Base-by-base conservation (phyloP, 1,140 invertebrate species). In the Drosophila leontia region DNA sequence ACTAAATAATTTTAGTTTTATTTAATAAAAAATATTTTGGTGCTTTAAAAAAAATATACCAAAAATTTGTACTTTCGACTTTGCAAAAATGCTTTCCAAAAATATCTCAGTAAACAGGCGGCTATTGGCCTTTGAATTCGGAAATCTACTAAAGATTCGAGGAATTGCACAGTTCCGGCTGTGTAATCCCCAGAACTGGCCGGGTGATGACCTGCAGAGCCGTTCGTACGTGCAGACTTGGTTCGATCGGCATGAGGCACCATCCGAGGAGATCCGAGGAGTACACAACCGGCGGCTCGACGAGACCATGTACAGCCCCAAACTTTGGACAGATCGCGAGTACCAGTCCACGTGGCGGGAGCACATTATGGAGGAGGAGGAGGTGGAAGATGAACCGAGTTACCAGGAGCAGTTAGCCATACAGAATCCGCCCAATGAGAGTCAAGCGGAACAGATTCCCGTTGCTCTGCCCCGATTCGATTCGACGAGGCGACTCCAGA, bases 151-250 rank as follows among this genome's bases (percentile, higher is more conserved):
- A 2, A 37, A 37, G 11, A 8, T 13, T 3, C 62, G 67, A 4
- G 62, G 48, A 11, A 32, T 70, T 17, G 37, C 63, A 3, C 19
- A 65, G 8, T 26, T 67, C 1, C 56, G 50, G 6, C 7, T 75
- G 7, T 41, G 79, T 26, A 5, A 45, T 13, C 7, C 7, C 0
- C 39, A 12, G 57, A 6, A 63, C 42, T 70, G 51, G 32, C 60
- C 71, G 2, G 39, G 19, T 0, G 6, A 2, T 50, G 47, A 50
- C 7, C 15, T 44, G 4, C 41, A 26, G 3, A 56, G 32, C 2
- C 78, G 65, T 0, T 23, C 0, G 23, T 80, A 58, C 19, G 11
- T 15, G 4, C 65, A 51, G 12, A 76, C 57, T 7, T 80, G 71
- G 65, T 34, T 26, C 13, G n/a, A 37, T 15, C 29, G 1, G 12